Evolutionary conservation across 2,888 invertebrate species (phyloP).

Genomic region (Chouioia cunea): DNA sequence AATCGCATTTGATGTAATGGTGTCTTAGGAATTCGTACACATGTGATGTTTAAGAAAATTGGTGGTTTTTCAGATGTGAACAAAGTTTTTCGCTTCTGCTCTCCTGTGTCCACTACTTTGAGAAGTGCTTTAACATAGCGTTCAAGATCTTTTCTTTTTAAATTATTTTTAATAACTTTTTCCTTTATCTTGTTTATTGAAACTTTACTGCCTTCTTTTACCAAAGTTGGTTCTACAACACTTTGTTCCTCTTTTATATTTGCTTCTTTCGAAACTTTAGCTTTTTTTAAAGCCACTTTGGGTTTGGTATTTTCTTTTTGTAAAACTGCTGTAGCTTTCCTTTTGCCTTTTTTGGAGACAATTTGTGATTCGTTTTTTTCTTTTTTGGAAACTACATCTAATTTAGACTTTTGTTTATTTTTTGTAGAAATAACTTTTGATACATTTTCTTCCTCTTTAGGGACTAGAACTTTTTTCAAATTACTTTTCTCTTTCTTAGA

Average conservation of each 20-base stretch:
- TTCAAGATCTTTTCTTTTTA: slow-evolving; percentile 59
- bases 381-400: not conserved
- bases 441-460: slow-evolving; percentile 2
- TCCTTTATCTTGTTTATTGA: slow-evolving; percentile 6
- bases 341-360: slow-evolving; percentile 2
- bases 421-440: too few relatives aligned
- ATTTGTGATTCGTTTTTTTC: slow-evolving; percentile 5
- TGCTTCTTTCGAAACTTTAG: not conserved
- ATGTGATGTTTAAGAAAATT: slow-evolving; percentile 74
- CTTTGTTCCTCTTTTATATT: not conserved
- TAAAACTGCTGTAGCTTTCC: not conserved
- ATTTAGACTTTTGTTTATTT: too few relatives aligned
- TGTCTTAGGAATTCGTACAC: slow-evolving; percentile 76
- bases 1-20: slow-evolving; percentile 74
- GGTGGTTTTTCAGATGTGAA: slow-evolving; percentile 72
- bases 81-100: slow-evolving; percentile 65
- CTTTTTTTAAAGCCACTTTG: not conserved
- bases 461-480: slow-evolving; percentile 8
- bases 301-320: slow-evolving; percentile 7
- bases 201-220: not conserved
- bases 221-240: slow-evolving; percentile 9
- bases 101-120: slow-evolving; percentile 60
- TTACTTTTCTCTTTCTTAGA: slow-evolving; percentile 19
- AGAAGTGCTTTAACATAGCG: slow-evolving; percentile 63
- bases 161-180: slow-evolving; percentile 21